Base-by-base conservation (phyloP, 2,888 invertebrate species). In the Aproaerema taeniolella region DNA sequence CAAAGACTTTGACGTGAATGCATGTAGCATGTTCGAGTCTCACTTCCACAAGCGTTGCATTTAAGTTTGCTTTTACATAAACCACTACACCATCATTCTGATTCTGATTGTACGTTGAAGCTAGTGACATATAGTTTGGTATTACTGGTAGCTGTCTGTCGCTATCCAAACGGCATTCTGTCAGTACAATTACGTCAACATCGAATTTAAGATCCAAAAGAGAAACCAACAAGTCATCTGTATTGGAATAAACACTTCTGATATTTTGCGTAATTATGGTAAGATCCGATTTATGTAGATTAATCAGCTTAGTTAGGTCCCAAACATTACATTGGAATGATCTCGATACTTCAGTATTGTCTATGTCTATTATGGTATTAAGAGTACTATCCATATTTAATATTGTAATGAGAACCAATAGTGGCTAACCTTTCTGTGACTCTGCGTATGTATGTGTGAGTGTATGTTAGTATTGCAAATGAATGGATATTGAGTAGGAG, bases 351-450 rank as follows among this genome's bases (percentile, higher is more conserved):
- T 42, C 36, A n/a, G 31, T 28, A 2, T 39, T 31, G 29, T 45
- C 45, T 30, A 45, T 39, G 28, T 45, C 41, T 12, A 35, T n/a
- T n/a, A 43, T 13, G 9, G 15, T 33, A 2, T n/a, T 16, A 15
- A 42, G 15, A 5, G 14, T 9, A 8, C 15, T 43, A 40, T 39
- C 28, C 36, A 43, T 43, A 7, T n/a, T n/a, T 6, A 15, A 30
- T 17, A 6, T 2, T 14, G 3, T 7, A 8, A 31, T 15, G 9
- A 17, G 6, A 10, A 16, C 3, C 13, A 9, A n/a, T n/a, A 28
- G 11, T 16, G 2, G 13, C 7, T 33, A 8, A 7, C 20, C 8
- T 25, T 15, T 24, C 10, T 36, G 13, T 5, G 28, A 12, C 11
- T 7, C 3, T 11, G 11, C 11, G 11, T 29, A 29, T 6, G 29